phyloP scores from a whole-genome alignment of 2,113 vertebrate genomes.

The Myiozetetes cayanensis region DNA sequence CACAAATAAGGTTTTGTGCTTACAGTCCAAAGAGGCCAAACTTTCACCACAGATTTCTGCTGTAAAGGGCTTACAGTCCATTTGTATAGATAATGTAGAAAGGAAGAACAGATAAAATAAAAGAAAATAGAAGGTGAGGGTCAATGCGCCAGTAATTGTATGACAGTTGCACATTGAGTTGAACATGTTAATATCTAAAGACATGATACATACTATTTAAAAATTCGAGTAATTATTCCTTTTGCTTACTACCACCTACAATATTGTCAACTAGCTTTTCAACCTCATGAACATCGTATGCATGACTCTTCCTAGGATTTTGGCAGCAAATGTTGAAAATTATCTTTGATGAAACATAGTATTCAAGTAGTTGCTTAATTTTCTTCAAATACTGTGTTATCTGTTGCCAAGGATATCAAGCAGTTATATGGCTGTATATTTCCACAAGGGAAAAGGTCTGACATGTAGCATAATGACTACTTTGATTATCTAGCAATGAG shows the following conservation, averaged over 20 bases:
- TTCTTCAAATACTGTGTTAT: slow-evolving; percentile 26
- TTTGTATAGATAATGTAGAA: background rate
- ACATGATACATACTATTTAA: background rate
- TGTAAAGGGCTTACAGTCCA: background rate
- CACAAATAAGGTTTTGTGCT: background rate
- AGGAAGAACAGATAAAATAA: background rate
- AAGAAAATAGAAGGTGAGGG: background rate
- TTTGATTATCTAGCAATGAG: slow-evolving; percentile 52
- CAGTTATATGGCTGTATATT: slow-evolving; percentile 23
- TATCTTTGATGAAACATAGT: slow-evolving; percentile 4
- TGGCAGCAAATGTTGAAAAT: slow-evolving; percentile 13
- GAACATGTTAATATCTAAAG: background rate
- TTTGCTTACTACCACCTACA: background rate
- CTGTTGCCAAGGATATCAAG: slow-evolving; percentile 50
- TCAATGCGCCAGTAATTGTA: background rate
- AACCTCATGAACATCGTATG: background rate
- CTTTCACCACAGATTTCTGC: background rate
- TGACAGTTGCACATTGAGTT: background rate
- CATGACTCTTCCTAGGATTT: background rate
- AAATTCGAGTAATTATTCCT: background rate
- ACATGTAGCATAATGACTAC: slow-evolving; percentile 55
- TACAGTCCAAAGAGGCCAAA: background rate
- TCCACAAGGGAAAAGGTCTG: slow-evolving; percentile 32
- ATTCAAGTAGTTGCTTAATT: slow-evolving; percentile 44
- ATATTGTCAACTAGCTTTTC: background rate